Percentiles rank a stretch among this genome's conserved stretches.
Conservation (phyloP, 2,888 invertebrate species). For the Calliphora vomitoria region DNA sequence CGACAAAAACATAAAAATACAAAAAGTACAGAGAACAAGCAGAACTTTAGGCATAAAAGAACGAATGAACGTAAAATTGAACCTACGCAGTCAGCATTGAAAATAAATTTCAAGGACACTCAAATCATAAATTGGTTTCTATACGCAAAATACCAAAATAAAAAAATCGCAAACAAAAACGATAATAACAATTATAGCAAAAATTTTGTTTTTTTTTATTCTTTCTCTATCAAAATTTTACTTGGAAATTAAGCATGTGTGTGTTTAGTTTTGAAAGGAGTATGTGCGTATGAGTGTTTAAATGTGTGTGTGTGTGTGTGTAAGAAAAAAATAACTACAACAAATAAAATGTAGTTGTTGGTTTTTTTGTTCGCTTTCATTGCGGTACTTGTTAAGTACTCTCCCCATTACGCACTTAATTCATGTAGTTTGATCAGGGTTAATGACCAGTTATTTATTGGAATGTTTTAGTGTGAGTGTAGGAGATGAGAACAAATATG, state of each 20-base stretch:
- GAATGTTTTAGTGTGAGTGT: background rate
- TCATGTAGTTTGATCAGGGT: constrained; percentile 43
- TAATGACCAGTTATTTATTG: constrained; percentile 60
- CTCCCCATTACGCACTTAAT: constrained; percentile 28
- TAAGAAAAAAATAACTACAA: background rate
- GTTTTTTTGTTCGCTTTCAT: background rate
- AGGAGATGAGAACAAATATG: background rate
- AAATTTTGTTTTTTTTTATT: background rate
- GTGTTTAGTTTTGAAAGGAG: background rate
- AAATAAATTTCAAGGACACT: constrained; percentile 66
- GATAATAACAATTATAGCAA: constrained; percentile 3
- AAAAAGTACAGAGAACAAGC: background rate
- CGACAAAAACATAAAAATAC: constrained; percentile 31
- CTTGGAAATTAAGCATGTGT: constrained; percentile 2
- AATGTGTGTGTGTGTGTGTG: too few species aligned
- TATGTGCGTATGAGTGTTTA: too few species aligned
- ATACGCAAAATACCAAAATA: background rate
- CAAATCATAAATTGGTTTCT: constrained; percentile 48
- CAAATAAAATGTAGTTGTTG: background rate
- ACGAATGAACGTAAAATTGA: constrained; percentile 19
- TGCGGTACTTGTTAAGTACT: constrained; percentile 33
- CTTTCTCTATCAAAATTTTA: constrained; percentile 9
- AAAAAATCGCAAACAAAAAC: background rate
- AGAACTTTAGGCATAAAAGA: constrained; percentile 21
- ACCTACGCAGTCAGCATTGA: constrained; percentile 41